A percentile compares a stretch with the other conserved stretches of the same genome.
Evolutionary conservation across 2,888 invertebrate species (phyloP).

Genomic region (Campaea margaritaria): DNA sequence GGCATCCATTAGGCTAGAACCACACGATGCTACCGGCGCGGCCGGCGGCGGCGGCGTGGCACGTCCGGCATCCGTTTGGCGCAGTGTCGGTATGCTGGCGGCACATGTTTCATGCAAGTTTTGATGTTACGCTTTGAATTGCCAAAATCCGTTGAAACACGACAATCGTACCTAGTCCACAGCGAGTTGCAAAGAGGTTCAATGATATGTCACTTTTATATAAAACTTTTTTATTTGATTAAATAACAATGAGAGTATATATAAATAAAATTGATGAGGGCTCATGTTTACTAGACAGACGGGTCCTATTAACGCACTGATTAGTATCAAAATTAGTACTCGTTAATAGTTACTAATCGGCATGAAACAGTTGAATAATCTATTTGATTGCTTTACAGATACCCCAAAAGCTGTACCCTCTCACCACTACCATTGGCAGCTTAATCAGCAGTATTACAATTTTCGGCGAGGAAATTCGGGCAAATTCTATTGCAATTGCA

Average conservation of each 20-base stretch:
- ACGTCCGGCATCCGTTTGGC: conserved; percentile 27
- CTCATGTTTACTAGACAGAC: too few species aligned
- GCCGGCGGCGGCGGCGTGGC: conserved; percentile 25
- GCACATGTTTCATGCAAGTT: conserved; percentile 27
- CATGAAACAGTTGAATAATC: too few species aligned
- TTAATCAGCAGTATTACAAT: too few species aligned
- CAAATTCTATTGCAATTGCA: conserved; percentile 20
- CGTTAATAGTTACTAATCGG: too few species aligned
- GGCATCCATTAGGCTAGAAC: conserved; percentile 28
- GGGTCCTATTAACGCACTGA: too few species aligned
- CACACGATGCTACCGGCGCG: conserved; percentile 23
- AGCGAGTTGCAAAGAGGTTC: not conserved
- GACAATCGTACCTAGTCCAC: not conserved
- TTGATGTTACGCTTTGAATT: conserved; percentile 15
- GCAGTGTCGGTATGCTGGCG: conserved; percentile 23
- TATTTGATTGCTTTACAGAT: too few species aligned
- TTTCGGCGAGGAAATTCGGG: not conserved
- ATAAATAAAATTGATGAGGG: too few species aligned
- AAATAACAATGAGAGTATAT: too few species aligned
- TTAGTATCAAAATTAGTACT: too few species aligned
- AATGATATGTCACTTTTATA: not conserved
- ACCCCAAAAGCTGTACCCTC: too few species aligned
- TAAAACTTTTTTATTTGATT: not conserved
- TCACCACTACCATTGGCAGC: too few species aligned
- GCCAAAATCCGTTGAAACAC: conserved; percentile 4